Percentiles rank a stretch among this genome's conserved stretches.
Evolutionary conservation across 2,113 vertebrate species (phyloP).

Genomic region (Melanerpes aurifrons): DNA sequence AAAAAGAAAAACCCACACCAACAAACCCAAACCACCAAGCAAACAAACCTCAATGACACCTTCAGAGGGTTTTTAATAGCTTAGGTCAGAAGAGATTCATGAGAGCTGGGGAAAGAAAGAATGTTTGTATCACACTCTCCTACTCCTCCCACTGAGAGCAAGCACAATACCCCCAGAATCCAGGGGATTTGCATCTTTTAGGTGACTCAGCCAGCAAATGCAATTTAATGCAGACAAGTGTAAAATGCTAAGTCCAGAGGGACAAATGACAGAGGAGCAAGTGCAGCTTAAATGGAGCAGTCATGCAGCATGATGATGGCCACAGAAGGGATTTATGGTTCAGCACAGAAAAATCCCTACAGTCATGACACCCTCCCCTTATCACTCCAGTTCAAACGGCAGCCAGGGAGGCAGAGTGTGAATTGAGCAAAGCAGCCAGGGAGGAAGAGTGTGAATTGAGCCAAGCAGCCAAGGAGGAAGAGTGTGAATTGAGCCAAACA

Average conservation of each 20-base stretch:
- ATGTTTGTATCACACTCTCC: background rate
- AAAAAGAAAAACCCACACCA: background rate
- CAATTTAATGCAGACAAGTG: slow-evolving; percentile 22
- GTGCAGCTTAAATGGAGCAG: background rate
- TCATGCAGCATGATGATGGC: background rate
- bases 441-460: background rate
- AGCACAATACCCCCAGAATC: background rate
- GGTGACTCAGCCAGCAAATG: slow-evolving; percentile 36
- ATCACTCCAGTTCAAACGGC: background rate
- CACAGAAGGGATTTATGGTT: background rate
- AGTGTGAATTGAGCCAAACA: background rate
- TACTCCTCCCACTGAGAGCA: background rate
- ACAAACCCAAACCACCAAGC: too few relatives aligned
- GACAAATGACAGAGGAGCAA: background rate
- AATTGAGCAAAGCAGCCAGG: background rate
- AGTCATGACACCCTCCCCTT: background rate
- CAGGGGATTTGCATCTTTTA: slow-evolving; percentile 40
- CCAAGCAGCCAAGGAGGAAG: background rate
- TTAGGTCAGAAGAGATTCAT: background rate
- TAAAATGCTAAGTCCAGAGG: slow-evolving; percentile 11
- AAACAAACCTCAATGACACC: background rate
- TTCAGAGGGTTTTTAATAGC: background rate
- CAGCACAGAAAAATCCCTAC: background rate
- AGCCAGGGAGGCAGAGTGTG: background rate
- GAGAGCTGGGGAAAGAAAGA: background rate